phyloP scores from a whole-genome alignment of 2,113 vertebrate species.

The Anhinga rufa region DNA sequence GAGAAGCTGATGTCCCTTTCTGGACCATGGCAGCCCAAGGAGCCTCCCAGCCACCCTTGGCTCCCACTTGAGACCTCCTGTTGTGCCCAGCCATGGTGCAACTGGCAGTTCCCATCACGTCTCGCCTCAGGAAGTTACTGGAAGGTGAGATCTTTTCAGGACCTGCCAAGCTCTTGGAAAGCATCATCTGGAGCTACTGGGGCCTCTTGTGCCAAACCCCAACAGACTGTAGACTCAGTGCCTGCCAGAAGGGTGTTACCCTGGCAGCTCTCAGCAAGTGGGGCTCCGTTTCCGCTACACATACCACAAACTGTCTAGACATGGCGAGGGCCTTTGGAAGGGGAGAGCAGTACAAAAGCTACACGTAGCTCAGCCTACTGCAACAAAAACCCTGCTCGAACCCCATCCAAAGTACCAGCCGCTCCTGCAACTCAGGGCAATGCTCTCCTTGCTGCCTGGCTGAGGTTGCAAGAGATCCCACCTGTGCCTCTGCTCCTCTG shows the following conservation, averaged over 20 bases:
- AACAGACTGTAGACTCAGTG: neutral
- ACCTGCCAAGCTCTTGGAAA: constrained; percentile 53
- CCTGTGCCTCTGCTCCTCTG: neutral
- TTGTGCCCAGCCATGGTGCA: neutral
- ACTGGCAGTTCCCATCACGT: neutral
- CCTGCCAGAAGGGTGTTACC: constrained; percentile 59
- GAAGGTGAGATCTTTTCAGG: constrained; percentile 55
- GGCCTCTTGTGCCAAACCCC: constrained; percentile 33
- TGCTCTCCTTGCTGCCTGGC: neutral
- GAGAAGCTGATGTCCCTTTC: neutral
- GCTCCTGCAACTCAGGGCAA: neutral
- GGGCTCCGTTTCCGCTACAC: neutral
- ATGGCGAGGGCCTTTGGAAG: constrained; percentile 27
- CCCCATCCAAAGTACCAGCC: neutral
- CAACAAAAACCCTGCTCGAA: neutral
- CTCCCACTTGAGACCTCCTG: neutral
- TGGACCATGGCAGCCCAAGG: neutral
- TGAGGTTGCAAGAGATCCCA: neutral
- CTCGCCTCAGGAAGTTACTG: constrained; percentile 38
- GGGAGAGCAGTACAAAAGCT: constrained; percentile 26
- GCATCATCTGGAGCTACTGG: constrained; percentile 31
- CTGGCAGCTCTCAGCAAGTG: constrained; percentile 25
- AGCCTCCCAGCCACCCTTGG: neutral
- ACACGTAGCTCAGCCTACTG: constrained; percentile 20
- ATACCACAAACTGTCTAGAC: constrained; percentile 53